Evolutionary conservation across 2,888 invertebrate genomes (phyloP), one percentile per base, ranked within the genome.

Genomic region (Pilophorus perplexus): DNA sequence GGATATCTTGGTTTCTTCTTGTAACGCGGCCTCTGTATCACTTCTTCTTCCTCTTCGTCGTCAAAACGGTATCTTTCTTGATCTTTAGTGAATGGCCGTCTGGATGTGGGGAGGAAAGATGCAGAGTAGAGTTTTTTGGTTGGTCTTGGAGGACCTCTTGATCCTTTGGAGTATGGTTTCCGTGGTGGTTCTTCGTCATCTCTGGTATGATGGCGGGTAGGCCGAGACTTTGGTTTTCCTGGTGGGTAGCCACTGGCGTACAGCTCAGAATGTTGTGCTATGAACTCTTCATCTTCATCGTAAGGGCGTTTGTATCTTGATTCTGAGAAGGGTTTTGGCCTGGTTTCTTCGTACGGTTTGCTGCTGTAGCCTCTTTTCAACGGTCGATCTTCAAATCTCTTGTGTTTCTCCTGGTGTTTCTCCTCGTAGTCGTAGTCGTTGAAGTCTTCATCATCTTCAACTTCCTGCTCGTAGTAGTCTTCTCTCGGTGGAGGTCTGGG

Each of bases 231-330:
- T 22, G 62, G 54, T 23, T 46, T 37, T 20, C 67, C 69, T 2
- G 64, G 67, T 23, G 66, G 70, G 54, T 70, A 72, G 5, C 71
- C 71, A 23, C 67, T 60, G 8, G 67, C 28, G 62, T 72, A 71
- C 37, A 71, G 59, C 23, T 71, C 71, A 6, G 71, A 68, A 59
- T 70, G 71, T 12, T 69, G 64, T 16, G 60, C 67, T 25, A 70
- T 65, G 25, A 72, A 72, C 20, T 72, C 72, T n/a, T 71, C 72
- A 64, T 69, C 67, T 10, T 68, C 69, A 20, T 65, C 42, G 40
- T 66, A 64, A 52, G 59, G 52, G 1, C 37, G 33, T 42, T 25
- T 59, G 28, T 59, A 22, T 12, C 59, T 40, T 12, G 23, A 23
- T 8, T 23, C 25, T 6, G 23, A 25, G 14, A 6, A 20, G 10